Percentiles rank a stretch among this genome's conserved stretches.
These are phyloP conservation scores for Euwallacea similis DNA, from an alignment of 1,140 invertebrate species.

Conservation along the genomic window DNA sequence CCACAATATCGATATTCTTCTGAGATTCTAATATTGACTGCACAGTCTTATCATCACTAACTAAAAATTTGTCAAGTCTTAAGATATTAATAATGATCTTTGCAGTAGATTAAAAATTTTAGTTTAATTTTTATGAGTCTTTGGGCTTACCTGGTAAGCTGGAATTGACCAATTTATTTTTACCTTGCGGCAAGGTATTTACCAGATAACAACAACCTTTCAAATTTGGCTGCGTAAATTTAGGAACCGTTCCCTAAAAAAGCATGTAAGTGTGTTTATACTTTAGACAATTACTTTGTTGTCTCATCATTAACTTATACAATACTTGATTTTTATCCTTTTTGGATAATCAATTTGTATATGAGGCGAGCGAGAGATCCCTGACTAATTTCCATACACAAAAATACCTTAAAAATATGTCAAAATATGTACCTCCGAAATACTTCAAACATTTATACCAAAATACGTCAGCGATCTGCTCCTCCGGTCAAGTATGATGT, in stretches of 20 bases:
- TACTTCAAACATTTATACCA: not conserved
- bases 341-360: too few species aligned
- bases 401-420: too few species aligned
- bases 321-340: too few species aligned
- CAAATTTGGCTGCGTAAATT: not conserved
- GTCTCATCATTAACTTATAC: too few species aligned
- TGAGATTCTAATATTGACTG: slow-evolving; percentile 47
- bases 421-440: too few species aligned
- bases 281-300: not conserved
- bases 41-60: slow-evolving; percentile 54
- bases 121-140: not conserved
- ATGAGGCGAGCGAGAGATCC: too few species aligned
- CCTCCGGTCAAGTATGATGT: too few species aligned
- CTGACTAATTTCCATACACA: too few species aligned
- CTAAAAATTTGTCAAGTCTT: slow-evolving; percentile 32
- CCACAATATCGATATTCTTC: slow-evolving; percentile 54
- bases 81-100: too few species aligned
- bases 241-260: not conserved
- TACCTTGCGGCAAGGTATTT: not conserved
- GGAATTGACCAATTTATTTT: not conserved
- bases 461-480: too few species aligned
- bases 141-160: not conserved
- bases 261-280: not conserved
- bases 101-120: not conserved
- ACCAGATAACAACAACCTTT: not conserved